Evolutionary conservation across 2,888 invertebrate genomes (phyloP).

Genomic region (Drosophila mettleri): DNA sequence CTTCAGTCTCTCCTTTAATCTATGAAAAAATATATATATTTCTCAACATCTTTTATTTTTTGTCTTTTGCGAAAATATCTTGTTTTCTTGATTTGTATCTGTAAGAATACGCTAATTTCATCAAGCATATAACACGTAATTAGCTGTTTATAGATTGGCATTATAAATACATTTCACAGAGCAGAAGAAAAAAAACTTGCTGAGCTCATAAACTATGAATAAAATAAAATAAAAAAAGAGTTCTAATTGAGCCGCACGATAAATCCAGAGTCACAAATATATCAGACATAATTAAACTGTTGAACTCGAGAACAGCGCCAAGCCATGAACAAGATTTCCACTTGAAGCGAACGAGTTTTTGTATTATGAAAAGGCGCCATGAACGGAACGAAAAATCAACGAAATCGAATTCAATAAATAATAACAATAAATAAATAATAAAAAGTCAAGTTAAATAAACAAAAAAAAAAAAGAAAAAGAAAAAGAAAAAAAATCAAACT

Average conservation of each 20-base stretch:
- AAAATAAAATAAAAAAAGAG: constrained; percentile 11
- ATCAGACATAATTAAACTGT: constrained; percentile 67
- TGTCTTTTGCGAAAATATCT: not conserved
- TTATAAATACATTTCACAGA: constrained; percentile 4
- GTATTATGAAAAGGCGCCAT: constrained; percentile 40
- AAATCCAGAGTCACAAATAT: constrained; percentile 43
- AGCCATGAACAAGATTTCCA: constrained; percentile 35
- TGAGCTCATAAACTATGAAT: constrained; percentile 10
- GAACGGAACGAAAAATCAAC: constrained; percentile 43
- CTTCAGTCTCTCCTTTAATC: no score
- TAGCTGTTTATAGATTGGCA: constrained; percentile 11
- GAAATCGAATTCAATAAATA: constrained; percentile 66
- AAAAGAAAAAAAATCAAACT: constrained; percentile 42
- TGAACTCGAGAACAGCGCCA: constrained; percentile 48
- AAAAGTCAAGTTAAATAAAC: constrained; percentile 27
- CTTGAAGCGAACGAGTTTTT: constrained; percentile 31
- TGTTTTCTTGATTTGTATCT: constrained; percentile 3
- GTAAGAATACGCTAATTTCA: not conserved
- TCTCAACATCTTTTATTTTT: not conserved
- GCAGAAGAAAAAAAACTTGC: not conserved
- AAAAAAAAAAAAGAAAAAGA: not conserved
- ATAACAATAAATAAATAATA: constrained; percentile 63
- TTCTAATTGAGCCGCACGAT: constrained; percentile 48
- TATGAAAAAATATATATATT: not conserved
- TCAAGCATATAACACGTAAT: constrained; percentile 4